A percentile compares a stretch with the other conserved stretches of the same genome.
Evolutionary conservation across 1,140 invertebrate species (phyloP).

Genomic region (Drosophila funebris): DNA sequence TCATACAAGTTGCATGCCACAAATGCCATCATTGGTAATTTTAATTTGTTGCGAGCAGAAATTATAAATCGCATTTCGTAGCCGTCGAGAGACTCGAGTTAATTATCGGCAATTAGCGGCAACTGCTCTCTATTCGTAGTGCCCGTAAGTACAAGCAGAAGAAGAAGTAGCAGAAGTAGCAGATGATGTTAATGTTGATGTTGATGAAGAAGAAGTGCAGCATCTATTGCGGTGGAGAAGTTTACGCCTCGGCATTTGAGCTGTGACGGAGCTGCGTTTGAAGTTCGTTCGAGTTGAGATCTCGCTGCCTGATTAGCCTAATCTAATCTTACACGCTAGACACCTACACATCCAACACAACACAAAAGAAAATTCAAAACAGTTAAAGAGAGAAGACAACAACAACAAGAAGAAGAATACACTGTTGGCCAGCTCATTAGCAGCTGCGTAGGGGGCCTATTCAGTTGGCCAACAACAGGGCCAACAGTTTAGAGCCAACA

Average conservation of each 20-base stretch:
- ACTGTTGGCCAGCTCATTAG: constrained; percentile 61
- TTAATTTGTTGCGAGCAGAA: constrained; percentile 78
- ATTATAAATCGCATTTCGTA: constrained; percentile 74
- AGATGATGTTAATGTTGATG: too few relatives aligned
- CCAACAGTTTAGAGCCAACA: constrained; percentile 57
- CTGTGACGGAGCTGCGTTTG: constrained; percentile 29
- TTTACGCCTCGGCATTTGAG: constrained; percentile 50
- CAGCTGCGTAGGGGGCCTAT: constrained; percentile 59
- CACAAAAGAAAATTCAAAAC: background rate
- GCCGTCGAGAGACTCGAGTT: constrained; percentile 53
- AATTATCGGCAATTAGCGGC: constrained; percentile 69
- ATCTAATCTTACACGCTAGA: constrained; percentile 77
- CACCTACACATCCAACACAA: constrained; percentile 55
- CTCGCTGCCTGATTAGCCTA: constrained; percentile 69
- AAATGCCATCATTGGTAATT: constrained; percentile 70
- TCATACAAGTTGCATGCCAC: constrained; percentile 57
- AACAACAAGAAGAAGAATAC: constrained; percentile 1
- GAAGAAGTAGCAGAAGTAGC: background rate
- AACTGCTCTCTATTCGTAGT: constrained; percentile 27
- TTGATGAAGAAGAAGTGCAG: too few relatives aligned
- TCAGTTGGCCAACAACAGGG: constrained; percentile 26
- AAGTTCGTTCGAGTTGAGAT: constrained; percentile 53
- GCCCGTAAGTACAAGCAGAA: background rate
- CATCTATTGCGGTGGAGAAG: too few relatives aligned
- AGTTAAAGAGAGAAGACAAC: background rate